Conservation (phyloP, 2,113 vertebrate genomes). For the Glaucidium brasilianum region DNA sequence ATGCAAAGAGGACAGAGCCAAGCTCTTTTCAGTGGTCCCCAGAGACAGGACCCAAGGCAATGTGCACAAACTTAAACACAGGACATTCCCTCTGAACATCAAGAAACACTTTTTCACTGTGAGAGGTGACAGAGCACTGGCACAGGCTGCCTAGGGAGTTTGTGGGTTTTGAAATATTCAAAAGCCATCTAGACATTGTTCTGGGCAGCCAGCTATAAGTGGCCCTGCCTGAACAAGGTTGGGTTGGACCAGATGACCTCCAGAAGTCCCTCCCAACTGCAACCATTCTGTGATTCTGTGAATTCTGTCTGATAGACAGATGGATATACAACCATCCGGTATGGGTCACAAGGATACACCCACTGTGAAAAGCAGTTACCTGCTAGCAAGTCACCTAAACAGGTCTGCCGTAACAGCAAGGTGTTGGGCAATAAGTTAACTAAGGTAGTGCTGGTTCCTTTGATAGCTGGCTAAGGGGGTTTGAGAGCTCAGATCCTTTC, state of each 20-base stretch:
- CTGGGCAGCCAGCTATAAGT: neutral
- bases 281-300: neutral
- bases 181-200: neutral
- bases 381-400: neutral
- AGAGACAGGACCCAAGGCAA: accelerated
- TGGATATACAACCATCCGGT: neutral
- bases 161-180: neutral
- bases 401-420: neutral
- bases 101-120: neutral
- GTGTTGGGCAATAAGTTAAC: neutral
- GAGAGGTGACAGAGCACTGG: neutral
- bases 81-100: neutral
- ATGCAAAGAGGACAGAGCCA: neutral
- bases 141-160: neutral
- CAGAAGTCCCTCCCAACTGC: neutral
- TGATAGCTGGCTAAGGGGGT: neutral
- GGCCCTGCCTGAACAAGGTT: neutral
- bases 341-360: neutral
- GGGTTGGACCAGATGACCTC: neutral
- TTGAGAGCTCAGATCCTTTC: neutral
- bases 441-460: neutral
- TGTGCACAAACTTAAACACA: neutral
- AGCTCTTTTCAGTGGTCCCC: neutral
- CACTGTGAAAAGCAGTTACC: neutral
- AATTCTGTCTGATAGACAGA: neutral